A percentile compares a stretch with the other conserved stretches of the same genome.
Conservation (phyloP, 2,113 vertebrate genomes). For the Elanoides forficatus region DNA sequence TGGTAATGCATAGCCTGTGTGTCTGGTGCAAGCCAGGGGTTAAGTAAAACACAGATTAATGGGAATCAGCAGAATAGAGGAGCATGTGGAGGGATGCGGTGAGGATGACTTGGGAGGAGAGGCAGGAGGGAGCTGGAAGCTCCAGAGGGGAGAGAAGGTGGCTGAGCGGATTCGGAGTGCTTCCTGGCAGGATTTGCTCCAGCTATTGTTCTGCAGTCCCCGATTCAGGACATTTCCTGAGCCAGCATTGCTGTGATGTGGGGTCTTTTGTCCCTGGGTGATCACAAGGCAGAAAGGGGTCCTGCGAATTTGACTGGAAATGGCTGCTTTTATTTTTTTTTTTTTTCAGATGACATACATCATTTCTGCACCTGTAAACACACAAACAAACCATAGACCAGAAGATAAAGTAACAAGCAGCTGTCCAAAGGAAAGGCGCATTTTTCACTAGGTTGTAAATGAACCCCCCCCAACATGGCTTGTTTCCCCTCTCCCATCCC, state of each 20-base stretch:
- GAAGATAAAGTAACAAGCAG: background rate
- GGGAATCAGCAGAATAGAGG: background rate
- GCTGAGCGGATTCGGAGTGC: background rate
- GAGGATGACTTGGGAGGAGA: background rate
- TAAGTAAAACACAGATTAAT: constrained; percentile 39
- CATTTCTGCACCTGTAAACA: background rate
- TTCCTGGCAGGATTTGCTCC: constrained; percentile 17
- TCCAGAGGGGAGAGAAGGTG: background rate
- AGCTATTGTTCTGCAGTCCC: background rate
- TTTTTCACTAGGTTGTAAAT: background rate
- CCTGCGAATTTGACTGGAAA: background rate
- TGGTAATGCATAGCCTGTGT: background rate
- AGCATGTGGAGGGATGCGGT: background rate
- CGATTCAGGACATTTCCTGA: background rate
- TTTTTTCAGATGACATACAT: background rate
- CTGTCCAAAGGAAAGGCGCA: background rate
- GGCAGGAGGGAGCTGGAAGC: background rate
- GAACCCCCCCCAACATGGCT: rapidly evolving
- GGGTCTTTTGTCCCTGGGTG: background rate
- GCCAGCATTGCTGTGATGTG: rapidly evolving
- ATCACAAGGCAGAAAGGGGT: background rate
- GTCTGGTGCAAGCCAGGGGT: background rate
- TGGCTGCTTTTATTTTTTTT: background rate
- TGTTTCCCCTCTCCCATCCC: background rate
- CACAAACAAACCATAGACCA: background rate